Evolutionary conservation across 1,140 invertebrate species (phyloP).

Genomic region (Cheumatopsyche charites): DNA sequence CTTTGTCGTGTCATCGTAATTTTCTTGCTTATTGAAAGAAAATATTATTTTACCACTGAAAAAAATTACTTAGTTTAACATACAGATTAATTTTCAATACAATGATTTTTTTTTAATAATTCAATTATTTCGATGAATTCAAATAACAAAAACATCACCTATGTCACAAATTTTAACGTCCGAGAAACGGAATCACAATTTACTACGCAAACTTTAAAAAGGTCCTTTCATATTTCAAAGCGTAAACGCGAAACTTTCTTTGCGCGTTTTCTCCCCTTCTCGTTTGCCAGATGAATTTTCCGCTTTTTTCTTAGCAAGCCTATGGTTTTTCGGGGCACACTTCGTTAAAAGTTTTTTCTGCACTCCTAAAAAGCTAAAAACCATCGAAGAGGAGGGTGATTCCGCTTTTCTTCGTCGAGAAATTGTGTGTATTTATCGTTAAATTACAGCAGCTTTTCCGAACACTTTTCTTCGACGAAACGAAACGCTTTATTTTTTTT

Average conservation of each 20-base stretch:
- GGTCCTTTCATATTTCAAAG: slow-evolving; percentile 36
- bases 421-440: slow-evolving; percentile 34
- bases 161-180: background rate
- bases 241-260: slow-evolving; percentile 32
- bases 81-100: too few relatives aligned
- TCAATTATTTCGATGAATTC: too few relatives aligned
- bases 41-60: background rate
- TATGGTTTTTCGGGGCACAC: slow-evolving; percentile 8
- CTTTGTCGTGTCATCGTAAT: too few relatives aligned
- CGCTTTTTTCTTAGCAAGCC: background rate
- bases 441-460: slow-evolving; percentile 11
- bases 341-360: slow-evolving; percentile 29
- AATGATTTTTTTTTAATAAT: too few relatives aligned
- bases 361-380: background rate
- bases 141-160: background rate
- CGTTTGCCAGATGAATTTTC: background rate
- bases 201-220: slow-evolving; percentile 22
- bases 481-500: background rate
- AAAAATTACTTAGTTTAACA: background rate
- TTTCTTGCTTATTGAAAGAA: too few relatives aligned
- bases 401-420: background rate
- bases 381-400: background rate
- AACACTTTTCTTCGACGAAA: background rate
- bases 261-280: background rate
- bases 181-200: background rate